phyloP scores from a whole-genome alignment of 2,797 vertebrate genomes.

The Galago senegalensis region DNA sequence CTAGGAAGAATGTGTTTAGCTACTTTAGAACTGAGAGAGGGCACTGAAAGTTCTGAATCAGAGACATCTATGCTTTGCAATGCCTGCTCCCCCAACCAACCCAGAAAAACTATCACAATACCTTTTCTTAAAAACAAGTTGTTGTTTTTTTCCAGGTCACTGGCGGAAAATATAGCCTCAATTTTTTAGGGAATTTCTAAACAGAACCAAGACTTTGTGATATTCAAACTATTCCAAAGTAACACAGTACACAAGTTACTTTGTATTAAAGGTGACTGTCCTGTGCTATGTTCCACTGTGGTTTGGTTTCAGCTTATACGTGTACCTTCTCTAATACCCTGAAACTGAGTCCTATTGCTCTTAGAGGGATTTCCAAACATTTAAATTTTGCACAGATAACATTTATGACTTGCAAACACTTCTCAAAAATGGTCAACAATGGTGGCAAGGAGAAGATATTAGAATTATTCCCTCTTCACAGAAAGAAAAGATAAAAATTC shows the following conservation, averaged over 20 bases:
- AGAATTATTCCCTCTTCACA: constrained; percentile 43
- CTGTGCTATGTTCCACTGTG: neutral
- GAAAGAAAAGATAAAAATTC: constrained; percentile 1
- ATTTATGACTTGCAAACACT: constrained; percentile 1
- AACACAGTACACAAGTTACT: constrained; percentile 42
- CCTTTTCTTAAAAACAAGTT: constrained; percentile 13
- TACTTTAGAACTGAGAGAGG: constrained; percentile 53
- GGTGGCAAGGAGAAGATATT: neutral
- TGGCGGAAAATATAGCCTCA: constrained; percentile 35
- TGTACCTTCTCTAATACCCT: neutral
- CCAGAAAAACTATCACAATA: constrained; percentile 50
- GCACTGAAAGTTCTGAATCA: constrained; percentile 24
- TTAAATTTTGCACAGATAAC: constrained; percentile 17
- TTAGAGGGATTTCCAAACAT: neutral
- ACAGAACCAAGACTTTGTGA: constrained; percentile 37
- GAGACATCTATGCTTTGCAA: constrained; percentile 63
- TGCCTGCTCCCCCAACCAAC: neutral
- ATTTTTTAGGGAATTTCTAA: constrained; percentile 50
- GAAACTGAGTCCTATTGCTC: neutral
- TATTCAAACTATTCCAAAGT: neutral
- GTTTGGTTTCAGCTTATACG: constrained; percentile 1
- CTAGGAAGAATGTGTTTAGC: constrained; percentile 63
- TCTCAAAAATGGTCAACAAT: constrained; percentile 20
- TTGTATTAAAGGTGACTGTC: constrained; percentile 5
- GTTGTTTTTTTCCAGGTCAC: neutral